Evolutionary conservation across 35 echinoderm and acorn worm genomes (phyloP), one percentile per base, ranked within the genome.

Genomic region (Strongylocentrotus purpuratus): DNA sequence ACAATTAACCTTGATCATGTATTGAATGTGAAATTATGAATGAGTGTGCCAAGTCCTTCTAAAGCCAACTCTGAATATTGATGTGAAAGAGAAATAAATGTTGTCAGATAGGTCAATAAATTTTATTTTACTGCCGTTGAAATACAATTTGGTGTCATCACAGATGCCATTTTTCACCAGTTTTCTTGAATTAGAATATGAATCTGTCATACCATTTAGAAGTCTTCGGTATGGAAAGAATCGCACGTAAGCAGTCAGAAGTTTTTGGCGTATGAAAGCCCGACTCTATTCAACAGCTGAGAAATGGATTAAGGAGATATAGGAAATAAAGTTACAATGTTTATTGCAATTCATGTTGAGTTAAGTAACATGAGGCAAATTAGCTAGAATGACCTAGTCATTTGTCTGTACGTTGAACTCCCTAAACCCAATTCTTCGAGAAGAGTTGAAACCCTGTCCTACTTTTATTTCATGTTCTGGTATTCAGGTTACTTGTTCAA

Each of bases 21-120:
- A 78, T 78, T 78, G 65, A 78, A 78, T 78, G 22, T 78, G 65
- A 78, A 78, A 78, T 22, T 78, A 78, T 78, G 65, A 78, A 78
- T 78, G 65, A 78, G 65, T 78, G 7, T 78, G 65, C 65, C 28
- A 28, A 28, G 65, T 78, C 22, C 65, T 78, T 22, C 65, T 8
- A 31, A 18, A n/a, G 7, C 25, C 20, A 28, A n/a, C 20, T 78
- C 20, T 28, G 22, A 78, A 78, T 78, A 78, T 78, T 78, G 65
- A 78, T 78, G 65, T 78, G 65, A 28, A 78, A 78, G 65, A 78
- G 65, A 78, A 78, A 78, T 78, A 5, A 0, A 28, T 28, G 7
- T 78, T 78, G 65, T 78, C 65, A 78, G 65, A 78, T 78, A 28
- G 65, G 65, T 78, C 25, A 22, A 78, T 78, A 78, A 22, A 78